phyloP scores from a whole-genome alignment of 92 coral and sea anemone genomes.

The Blastomussa wellsi region DNA sequence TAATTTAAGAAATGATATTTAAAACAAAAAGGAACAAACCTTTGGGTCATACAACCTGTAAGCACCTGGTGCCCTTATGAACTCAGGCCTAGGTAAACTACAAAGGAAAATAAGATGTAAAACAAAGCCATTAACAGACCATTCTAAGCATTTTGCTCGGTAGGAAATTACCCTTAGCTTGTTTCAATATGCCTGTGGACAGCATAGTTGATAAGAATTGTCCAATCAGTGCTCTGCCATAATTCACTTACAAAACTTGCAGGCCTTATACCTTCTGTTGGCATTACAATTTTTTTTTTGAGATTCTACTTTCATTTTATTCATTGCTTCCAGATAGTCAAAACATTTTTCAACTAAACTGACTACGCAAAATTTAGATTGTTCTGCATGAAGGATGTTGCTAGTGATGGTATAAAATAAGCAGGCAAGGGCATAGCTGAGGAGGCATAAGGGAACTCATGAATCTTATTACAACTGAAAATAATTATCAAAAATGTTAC shows the following conservation, averaged over 20 bases:
- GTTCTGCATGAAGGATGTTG: neutral
- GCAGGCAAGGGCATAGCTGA: neutral
- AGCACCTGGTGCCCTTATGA: slow-evolving; percentile 72
- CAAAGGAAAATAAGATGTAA: neutral
- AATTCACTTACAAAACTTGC: too few species aligned
- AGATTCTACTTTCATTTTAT: neutral
- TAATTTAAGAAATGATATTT: too few species aligned
- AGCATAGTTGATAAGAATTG: too few species aligned
- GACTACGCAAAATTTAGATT: neutral
- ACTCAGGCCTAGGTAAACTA: slow-evolving; percentile 77
- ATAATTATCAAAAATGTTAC: neutral
- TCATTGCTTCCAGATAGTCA: neutral
- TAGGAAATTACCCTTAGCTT: too few species aligned
- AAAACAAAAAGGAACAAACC: neutral
- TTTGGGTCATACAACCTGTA: slow-evolving; percentile 69
- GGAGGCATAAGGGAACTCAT: neutral
- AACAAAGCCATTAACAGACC: neutral
- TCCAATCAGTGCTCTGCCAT: too few species aligned
- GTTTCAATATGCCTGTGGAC: too few species aligned
- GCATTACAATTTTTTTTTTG: neutral
- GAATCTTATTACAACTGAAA: neutral
- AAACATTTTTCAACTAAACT: neutral
- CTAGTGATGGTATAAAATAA: neutral
- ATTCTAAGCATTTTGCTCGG: too few species aligned
- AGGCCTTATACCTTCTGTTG: neutral